Evolutionary conservation across 2,113 vertebrate species (phyloP), one percentile per base, ranked within the genome.

Genomic region (Lycocorax pyrrhopterus): DNA sequence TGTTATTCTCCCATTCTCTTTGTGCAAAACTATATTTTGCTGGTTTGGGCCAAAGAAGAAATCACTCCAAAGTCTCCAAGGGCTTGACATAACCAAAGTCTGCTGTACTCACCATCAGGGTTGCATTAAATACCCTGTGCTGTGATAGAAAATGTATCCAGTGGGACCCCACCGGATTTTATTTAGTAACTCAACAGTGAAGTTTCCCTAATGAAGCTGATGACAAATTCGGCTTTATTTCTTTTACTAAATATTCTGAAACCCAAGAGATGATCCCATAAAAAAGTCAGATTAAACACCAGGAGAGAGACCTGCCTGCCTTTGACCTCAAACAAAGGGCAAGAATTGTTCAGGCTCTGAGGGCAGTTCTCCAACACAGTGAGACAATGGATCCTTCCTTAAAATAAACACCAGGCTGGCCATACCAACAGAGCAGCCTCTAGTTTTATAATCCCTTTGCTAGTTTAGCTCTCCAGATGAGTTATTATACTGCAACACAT

Each of bases 361-460:
- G 56, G 55, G 49, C 41, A 96, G 43, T 30, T 71, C 71, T 92
- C 69, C 83, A 91, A 47, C 14, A 10, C 4, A 18, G 55, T 12
- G n/a, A 93, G 76, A 88, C 87, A 89, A 72, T 39, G 16, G 19
- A 60, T 43, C 46, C 37, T 68, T 87, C 88, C 53, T 35, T 55
- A 79, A 91, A 89, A 96, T 89, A 95, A 76, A 96, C 47, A 78
- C 27, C 77, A 68, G n/a, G 20, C 10, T 1, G 1, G 18, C 33
- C 81, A 73, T 27, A 75, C 30, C 51, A 64, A 66, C 39, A 62
- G 14, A 69, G 37, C 10, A 6, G 3, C 19, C 43, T 76, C 64
- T 71, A 81, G 63, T 37, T 92, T 94, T 93, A 66, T 84, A 92
- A 96, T 91, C 55, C 75, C 53, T 85, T 63, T 62, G 83, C 51